Base-by-base conservation (phyloP, 2,797 vertebrate species). In the Morus bassanus region DNA sequence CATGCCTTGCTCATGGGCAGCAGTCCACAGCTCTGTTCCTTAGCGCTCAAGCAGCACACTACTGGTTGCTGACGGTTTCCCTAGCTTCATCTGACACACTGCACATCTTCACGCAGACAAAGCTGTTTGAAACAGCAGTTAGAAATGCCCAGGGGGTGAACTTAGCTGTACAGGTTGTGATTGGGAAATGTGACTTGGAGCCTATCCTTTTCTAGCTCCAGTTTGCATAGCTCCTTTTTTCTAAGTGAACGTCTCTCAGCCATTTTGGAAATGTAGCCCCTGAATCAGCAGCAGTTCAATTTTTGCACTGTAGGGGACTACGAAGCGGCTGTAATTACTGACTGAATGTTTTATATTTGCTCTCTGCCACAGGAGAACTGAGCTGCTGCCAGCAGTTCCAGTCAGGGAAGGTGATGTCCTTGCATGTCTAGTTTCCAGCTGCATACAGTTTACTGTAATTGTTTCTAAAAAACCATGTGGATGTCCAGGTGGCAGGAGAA, bases 241-340 rank as follows among this genome's bases (percentile, higher is more conserved):
- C 28, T 48, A 30, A 83, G 64, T 39, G 83, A 91, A 53, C 13
- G 6, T 67, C 75, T 65, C 65, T 83, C 48, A 70, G 79, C 27
- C 35, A 9, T 64, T 85, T 83, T 69, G 76, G 89, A 90, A 72
- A 39, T 28, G 7, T 18, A 54, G 73, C 17, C 31, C 53, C 61
- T 65, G 80, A 53, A 81, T 88, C 88, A 65, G 90, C 82, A 93
- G 90, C 50, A 72, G 65, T 85, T 94, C 37, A 68, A 24, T 72
- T 91, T 73, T 67, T 70, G 41, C 61, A 33, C 64, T 13, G 0
- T 12, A 60, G 68, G 64, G 45, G 45, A 45, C 41, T 14, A n/a
- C 90, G 76, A 50, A 78, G 30, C 13, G 7, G n/a, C 48, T 81
- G 28, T 75, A 95, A 86, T 85, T 93, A 60, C 25, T 90, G 60